Conservation (phyloP, 1,140 invertebrate genomes). For the Drosophila micromelanica region DNA sequence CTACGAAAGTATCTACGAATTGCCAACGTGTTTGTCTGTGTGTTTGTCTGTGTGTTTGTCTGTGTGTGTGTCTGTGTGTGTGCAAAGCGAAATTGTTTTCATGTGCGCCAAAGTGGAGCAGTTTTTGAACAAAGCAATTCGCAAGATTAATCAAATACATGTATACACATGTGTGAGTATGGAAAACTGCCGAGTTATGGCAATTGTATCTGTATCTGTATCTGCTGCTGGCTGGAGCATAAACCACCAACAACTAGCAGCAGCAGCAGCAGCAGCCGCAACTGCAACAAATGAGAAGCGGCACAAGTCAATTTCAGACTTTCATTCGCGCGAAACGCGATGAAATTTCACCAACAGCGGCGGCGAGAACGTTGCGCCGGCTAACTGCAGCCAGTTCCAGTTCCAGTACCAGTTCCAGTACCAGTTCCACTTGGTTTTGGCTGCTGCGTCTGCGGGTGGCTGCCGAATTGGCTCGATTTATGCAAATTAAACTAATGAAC, state of each 20-base stretch:
- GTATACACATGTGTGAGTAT: constrained; percentile 48
- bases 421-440: constrained; percentile 15
- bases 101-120: constrained; percentile 78
- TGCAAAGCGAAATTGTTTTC: constrained; percentile 76
- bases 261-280: constrained; percentile 35
- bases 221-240: constrained; percentile 44
- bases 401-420: constrained; percentile 34
- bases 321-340: constrained; percentile 82
- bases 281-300: constrained; percentile 72
- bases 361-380: constrained; percentile 39
- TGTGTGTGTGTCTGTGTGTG: constrained; percentile 9
- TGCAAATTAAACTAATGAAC: constrained; percentile 78
- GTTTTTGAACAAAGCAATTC: constrained; percentile 83
- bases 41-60: constrained; percentile 22
- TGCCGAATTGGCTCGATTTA: constrained; percentile 50
- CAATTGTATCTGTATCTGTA: constrained; percentile 21
- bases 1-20: constrained; percentile 44
- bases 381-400: constrained; percentile 51
- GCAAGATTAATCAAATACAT: constrained; percentile 78
- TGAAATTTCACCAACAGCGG: constrained; percentile 77
- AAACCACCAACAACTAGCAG: constrained; percentile 49
- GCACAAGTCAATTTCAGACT: constrained; percentile 81
- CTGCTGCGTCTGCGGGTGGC: constrained; percentile 38
- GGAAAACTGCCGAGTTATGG: constrained; percentile 41
- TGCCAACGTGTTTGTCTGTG: constrained; percentile 16